Evolutionary conservation across 23 tunicate species (phyloP).

Genomic region (Phallusia fumigata): DNA sequence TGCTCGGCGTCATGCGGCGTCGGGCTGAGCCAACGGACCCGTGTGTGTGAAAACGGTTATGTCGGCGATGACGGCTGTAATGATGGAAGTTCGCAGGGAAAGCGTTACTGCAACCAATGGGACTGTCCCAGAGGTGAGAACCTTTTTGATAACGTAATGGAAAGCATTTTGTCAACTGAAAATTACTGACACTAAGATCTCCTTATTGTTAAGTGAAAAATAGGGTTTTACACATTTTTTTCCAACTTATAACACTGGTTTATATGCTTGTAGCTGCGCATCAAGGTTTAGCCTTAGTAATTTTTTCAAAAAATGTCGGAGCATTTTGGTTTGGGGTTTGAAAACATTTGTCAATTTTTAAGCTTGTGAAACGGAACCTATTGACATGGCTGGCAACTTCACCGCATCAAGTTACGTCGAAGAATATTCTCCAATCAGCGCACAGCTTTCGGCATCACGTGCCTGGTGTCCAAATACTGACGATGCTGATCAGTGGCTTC

Average conservation of each 20-base stretch:
- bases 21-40: slow-evolving; percentile 32
- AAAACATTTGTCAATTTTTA: background rate
- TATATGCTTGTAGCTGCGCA: no score
- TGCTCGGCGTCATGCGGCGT: slow-evolving; percentile 79
- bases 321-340: background rate
- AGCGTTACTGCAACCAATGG: slow-evolving; percentile 44
- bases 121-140: slow-evolving; percentile 58
- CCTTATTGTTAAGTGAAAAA: no score
- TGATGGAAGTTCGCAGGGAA: background rate
- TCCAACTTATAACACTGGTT: no score
- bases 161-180: no score
- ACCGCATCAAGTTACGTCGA: slow-evolving; percentile 24
- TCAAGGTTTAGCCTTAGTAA: no score
- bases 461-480: slow-evolving; percentile 29
- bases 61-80: slow-evolving; percentile 46
- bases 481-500: slow-evolving; percentile 20
- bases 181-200: no score
- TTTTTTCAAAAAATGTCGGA: no score
- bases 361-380: slow-evolving; percentile 1
- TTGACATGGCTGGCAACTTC: background rate
- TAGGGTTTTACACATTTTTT: no score
- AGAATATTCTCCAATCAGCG: background rate
- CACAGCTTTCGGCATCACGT: background rate
- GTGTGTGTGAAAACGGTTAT: slow-evolving; percentile 51
- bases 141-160: background rate